Base-by-base conservation (phyloP, 2,113 vertebrate genomes). In the Hydrochoerus hydrochaeris region DNA sequence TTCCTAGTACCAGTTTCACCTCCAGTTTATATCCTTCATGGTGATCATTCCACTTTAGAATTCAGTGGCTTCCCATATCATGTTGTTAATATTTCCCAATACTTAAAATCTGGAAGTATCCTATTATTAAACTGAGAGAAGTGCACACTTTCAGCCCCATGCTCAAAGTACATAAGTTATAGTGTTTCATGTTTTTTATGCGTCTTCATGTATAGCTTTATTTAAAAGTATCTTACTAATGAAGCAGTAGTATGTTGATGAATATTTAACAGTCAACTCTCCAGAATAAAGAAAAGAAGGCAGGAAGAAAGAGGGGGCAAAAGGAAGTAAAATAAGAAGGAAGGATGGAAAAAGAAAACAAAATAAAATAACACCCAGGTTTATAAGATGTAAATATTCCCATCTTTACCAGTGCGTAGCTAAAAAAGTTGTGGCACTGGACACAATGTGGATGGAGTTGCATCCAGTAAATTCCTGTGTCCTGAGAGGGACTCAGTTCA, bases 311-410 rank as follows among this genome's bases (percentile, higher is more conserved):
- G 16, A 14, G 8, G 20, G 10, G 10, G 24, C 1, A 16, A 4
- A 49, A 41, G 4, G 20, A 8, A 35, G 0, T 7, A 44, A 32
- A 8, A 13, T 12, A 62, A 82, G 1, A 30, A 4, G 28, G 19
- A 3, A 24, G 17, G 7, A 7, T 28, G 20, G 7, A 49, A 87
- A 84, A 83, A 82, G 49, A 0, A 0, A 0, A 0, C 0, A 2
- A 1, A 16, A 2, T 1, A 1, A 1, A 16, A 2, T 4, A 78
- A 10, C 4, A 7, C 60, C 2, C 57, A 26, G 3, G 62, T 60
- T 62, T 80, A 0, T 24, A 87, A 78, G 13, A 86, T 81, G 7
- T 24, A 69, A 73, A 75, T 60, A 83, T 3, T 57, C 63, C 22
- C 19, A 28, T 38, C 44, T 24, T 38, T 5, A 17, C 52, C 26